Conservation (phyloP, 2,797 vertebrate species). For the Pseudotriccus pelzelni region DNA sequence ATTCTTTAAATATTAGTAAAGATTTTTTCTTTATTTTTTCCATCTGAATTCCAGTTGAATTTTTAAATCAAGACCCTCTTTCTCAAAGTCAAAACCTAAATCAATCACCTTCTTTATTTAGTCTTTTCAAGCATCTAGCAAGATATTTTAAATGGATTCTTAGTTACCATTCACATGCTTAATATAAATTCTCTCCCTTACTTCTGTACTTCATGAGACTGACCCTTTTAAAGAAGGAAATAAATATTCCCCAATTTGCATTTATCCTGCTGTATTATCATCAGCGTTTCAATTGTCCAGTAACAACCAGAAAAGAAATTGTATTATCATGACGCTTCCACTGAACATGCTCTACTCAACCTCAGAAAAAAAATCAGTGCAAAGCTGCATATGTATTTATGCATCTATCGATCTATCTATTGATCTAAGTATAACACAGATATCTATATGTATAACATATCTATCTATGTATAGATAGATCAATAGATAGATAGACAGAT, state of each 20-base stretch:
- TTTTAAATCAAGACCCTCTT: background rate
- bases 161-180: background rate
- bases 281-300: background rate
- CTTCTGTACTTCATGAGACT: background rate
- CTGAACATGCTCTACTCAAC: background rate
- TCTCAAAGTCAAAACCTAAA: background rate
- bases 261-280: background rate
- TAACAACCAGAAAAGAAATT: background rate
- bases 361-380: background rate
- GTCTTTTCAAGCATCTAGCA: background rate
- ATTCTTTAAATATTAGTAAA: background rate
- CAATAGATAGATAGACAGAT: background rate
- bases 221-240: background rate
- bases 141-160: background rate
- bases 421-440: background rate
- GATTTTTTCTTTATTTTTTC: background rate
- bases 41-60: background rate
- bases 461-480: background rate
- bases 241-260: rapidly evolving
- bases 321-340: background rate
- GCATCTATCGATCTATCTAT: too few species aligned
- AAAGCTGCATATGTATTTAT: background rate
- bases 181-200: background rate
- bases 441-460: too few species aligned
- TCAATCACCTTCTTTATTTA: background rate